Base-by-base conservation (phyloP, 2,113 vertebrate species). In the Datnioides undecimradiatus region DNA sequence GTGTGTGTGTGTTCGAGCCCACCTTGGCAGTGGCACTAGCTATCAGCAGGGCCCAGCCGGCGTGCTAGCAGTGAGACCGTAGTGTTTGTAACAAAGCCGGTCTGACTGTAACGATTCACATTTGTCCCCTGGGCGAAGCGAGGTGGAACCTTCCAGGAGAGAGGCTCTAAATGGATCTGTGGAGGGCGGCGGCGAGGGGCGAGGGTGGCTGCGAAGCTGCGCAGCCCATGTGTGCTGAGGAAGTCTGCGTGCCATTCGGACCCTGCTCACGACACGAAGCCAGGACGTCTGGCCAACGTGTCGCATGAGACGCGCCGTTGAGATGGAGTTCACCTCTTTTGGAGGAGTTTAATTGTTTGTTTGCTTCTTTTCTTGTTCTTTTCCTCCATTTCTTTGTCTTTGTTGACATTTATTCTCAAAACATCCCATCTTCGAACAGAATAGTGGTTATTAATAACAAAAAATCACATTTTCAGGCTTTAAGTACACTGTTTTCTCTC, bases 11-110 rank as follows among this genome's bases (percentile, higher is more conserved):
- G 64, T 78, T 45, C 0, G 31, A 63, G 83, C 65, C 82, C 83
- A 89, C 87, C 90, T 91, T 93, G 88, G 91, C 90, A 90, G 80
- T 74, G 65, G 66, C 74, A 10, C 34, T 27, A 60, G 84, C 87
- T 87, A 90, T 90, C 91, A 87, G 91, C 78, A 66, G 87, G 87
- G 73, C 79, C 87, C 91, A 92, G 92, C 84, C 88, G 90, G 92
- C 43, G 73, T 77, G 85, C 76, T 87, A 90, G 81, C 85, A 82
- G 87, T 16, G 83, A 90, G 81, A 90, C 46, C 68, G 60, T 40
- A 68, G 87, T 75, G 84, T 89, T 80, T 87, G 71, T 79, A 83
- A 90, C 88, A 91, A 87, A 87, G 87, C 75, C 67, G 46, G 55
- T 87, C 76, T 73, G 80, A 87, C 90, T 86, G 89, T 87, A 86